phyloP scores from a whole-genome alignment of 1,140 invertebrate species.

The Ostrea denselamellosa region DNA sequence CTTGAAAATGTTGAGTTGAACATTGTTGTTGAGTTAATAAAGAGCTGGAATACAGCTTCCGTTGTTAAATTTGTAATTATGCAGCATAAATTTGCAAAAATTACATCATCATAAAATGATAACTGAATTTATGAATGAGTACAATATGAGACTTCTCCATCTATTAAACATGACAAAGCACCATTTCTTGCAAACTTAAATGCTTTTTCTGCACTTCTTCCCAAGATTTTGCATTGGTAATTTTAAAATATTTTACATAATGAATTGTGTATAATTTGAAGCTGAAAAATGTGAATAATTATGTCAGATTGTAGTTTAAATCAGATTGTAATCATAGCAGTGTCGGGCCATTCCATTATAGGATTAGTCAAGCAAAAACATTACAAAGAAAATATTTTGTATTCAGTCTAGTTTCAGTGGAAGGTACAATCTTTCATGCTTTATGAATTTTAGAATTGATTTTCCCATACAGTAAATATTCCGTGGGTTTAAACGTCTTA shows the following conservation, averaged over 20 bases:
- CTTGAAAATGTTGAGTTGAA: too few relatives aligned
- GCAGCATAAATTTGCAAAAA: slow-evolving; percentile 11
- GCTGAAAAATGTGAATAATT: too few relatives aligned
- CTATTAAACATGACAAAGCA: not conserved
- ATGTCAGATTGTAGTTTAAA: not conserved
- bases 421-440: not conserved
- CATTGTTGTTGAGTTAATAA: not conserved
- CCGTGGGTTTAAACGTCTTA: slow-evolving; percentile 4
- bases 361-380: not conserved
- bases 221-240: not conserved
- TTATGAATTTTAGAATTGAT: slow-evolving; percentile 6
- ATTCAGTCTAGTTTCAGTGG: not conserved
- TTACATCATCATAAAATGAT: slow-evolving; percentile 15
- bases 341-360: not conserved
- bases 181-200: slow-evolving; percentile 6
- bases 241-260: not conserved
- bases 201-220: slow-evolving; percentile 16
- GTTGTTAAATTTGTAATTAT: not conserved
- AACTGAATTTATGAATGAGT: slow-evolving; percentile 26
- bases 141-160: not conserved
- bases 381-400: not conserved
- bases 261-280: too few relatives aligned
- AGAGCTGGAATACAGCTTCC: not conserved
- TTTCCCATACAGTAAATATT: slow-evolving; percentile 11
- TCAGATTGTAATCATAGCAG: not conserved